A percentile compares a stretch with the other conserved stretches of the same genome.
phyloP scores from a whole-genome alignment of 2,113 vertebrate species.

The Pipa parva region DNA sequence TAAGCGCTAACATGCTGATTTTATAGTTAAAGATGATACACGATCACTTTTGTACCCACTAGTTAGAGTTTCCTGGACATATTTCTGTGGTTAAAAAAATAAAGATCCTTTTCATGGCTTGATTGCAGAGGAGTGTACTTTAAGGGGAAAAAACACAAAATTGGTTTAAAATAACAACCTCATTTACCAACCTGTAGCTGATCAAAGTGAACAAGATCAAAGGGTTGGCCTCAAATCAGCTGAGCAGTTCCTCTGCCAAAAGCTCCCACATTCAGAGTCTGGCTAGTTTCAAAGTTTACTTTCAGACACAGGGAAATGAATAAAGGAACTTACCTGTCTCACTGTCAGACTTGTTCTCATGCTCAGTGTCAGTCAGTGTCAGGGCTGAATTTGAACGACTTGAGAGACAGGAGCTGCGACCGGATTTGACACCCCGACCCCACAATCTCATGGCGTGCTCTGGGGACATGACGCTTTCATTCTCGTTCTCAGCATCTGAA shows the following conservation, averaged over 20 bases:
- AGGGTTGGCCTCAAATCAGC: background rate
- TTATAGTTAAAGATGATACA: too few species aligned
- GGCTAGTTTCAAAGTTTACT: background rate
- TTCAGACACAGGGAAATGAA: background rate
- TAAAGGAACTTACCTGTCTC: constrained; percentile 82
- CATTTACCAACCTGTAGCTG: background rate
- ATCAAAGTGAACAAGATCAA: background rate
- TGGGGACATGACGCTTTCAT: constrained; percentile 87
- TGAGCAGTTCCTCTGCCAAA: background rate
- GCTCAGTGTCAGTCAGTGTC: constrained; percentile 95
- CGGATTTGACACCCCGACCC: constrained; percentile 88
- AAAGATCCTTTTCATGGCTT: background rate
- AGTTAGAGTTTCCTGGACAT: background rate
- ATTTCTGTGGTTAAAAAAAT: background rate
- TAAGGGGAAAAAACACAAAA: background rate
- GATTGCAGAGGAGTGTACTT: background rate
- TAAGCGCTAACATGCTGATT: too few species aligned
- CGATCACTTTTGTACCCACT: too few species aligned
- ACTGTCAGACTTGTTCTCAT: constrained; percentile 95
- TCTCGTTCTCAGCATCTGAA: constrained; percentile 84
- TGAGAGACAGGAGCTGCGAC: constrained; percentile 88
- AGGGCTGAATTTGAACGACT: constrained; percentile 96
- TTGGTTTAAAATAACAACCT: background rate
- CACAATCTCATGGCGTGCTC: constrained; percentile 92
- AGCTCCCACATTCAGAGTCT: background rate